Evolutionary conservation across 2,888 invertebrate genomes (phyloP), one percentile per base, ranked within the genome.

Genomic region (Macropis europaea): DNA sequence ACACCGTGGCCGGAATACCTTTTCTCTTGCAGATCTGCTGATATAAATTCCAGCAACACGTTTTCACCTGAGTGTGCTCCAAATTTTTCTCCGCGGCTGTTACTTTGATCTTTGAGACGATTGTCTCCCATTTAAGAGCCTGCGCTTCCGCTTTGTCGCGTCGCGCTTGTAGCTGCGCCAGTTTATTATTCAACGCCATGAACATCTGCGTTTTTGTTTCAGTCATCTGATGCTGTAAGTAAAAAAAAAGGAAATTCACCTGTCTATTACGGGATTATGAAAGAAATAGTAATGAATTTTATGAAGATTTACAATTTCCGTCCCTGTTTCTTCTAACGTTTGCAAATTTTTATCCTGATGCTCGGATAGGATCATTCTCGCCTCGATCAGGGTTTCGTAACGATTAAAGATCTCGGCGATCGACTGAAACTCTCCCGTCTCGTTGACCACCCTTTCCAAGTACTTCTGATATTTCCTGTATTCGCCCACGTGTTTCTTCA

Each of bases 131-230:
- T 81, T 93, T 92, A 28, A 93, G 87, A 0, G 93, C 92, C 32
- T 92, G 91, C 70, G 91, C 91, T 34, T 92, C 91, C 0, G 93
- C 93, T 61, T 91, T 91, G 80, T 93, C 93, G 84, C 93, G 93
- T 40, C 93, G 91, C 84, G 91, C 91, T 91, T 93, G 91, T 17
- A 94, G 88, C 73, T 91, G 91, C 9, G 93, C 93, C 15, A 94
- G 90, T 62, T 92, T 91, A 79, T 93, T 94, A 84, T 93, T 93
- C 24, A 94, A 89, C 0, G 92, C 93, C 92, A 94, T 93, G 63
- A 94, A 91, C 71, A 91, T 91, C 15, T 93, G 92, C 24, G 92
- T 91, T 86, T 93, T 93, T 82, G 92, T 92, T 79, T 94, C 93
- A 0, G 93, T 92, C 40, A 92, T 92, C 47, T 82, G 84, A 79